These are phyloP conservation scores for Planiliza haematocheilus DNA, from an alignment of 2,113 vertebrate genomes.

Conservation along the genomic window DNA sequence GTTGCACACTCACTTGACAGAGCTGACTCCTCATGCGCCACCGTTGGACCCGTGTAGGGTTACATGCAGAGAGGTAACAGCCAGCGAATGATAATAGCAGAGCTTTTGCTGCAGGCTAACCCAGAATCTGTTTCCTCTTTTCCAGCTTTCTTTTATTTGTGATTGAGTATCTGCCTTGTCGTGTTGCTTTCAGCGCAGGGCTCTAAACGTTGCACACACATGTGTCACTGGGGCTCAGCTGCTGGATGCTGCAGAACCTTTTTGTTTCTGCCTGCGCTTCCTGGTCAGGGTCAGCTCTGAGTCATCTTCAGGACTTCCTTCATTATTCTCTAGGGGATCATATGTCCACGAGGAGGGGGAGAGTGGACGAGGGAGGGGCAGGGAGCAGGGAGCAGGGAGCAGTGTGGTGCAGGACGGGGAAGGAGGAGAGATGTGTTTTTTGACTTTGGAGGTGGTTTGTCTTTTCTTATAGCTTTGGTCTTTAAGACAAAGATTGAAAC, in stretches of 20 bases:
- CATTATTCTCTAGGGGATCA: slow-evolving; percentile 36
- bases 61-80: slow-evolving; percentile 39
- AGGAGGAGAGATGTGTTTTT: background rate
- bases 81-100: background rate
- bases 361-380: slow-evolving; percentile 14
- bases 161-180: background rate
- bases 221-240: slow-evolving; percentile 45
- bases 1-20: background rate
- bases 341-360: slow-evolving; percentile 7
- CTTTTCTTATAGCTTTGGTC: background rate
- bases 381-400: background rate
- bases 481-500: too few species aligned
- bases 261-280: slow-evolving; percentile 25
- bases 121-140: too few species aligned
- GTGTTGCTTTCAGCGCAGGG: background rate
- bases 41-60: slow-evolving; percentile 6
- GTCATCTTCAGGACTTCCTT: slow-evolving; percentile 39
- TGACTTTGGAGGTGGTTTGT: background rate
- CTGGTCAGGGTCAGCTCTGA: slow-evolving; percentile 48
- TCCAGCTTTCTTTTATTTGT: too few species aligned
- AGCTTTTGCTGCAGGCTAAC: background rate
- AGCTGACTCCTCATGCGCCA: slow-evolving; percentile 16
- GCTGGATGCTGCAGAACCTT: slow-evolving; percentile 40
- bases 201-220: slow-evolving; percentile 2
- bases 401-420: background rate